Evolutionary conservation across 2,113 vertebrate genomes (phyloP).

Genomic region (Oplegnathus fasciatus): DNA sequence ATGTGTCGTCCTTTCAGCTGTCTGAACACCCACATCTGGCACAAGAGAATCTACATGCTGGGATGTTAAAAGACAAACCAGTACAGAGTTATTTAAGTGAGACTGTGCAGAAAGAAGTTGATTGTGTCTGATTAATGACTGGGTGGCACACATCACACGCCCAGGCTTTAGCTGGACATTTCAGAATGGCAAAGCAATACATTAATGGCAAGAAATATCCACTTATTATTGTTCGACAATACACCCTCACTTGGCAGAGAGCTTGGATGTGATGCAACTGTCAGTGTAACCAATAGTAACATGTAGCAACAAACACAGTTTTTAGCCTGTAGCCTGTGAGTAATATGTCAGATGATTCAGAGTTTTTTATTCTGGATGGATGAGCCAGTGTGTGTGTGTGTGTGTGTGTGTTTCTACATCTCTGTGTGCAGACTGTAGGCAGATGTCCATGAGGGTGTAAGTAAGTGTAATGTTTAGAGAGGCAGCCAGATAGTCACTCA

Average conservation of each 20-base stretch:
- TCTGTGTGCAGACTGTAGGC: slow-evolving; percentile 24
- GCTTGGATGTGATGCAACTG: slow-evolving; percentile 56
- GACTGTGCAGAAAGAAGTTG: not conserved
- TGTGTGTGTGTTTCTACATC: slow-evolving; percentile 19
- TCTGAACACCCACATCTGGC: slow-evolving; percentile 2
- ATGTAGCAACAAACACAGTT: slow-evolving; percentile 71
- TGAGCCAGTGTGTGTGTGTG: slow-evolving; percentile 22
- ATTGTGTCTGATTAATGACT: slow-evolving; percentile 24
- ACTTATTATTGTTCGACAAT: slow-evolving; percentile 42
- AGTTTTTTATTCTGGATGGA: slow-evolving; percentile 26
- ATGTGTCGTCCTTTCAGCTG: slow-evolving; percentile 7
- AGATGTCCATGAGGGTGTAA: slow-evolving; percentile 51
- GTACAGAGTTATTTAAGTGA: not conserved
- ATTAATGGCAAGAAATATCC: slow-evolving; percentile 29
- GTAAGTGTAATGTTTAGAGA: slow-evolving; percentile 42
- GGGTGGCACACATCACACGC: not conserved
- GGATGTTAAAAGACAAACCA: not conserved
- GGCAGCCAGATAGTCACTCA: slow-evolving; percentile 47
- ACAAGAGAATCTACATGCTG: not conserved
- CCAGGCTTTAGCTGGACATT: slow-evolving; percentile 19
- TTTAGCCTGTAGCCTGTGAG: slow-evolving; percentile 68
- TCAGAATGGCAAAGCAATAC: not conserved
- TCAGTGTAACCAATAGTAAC: slow-evolving; percentile 72
- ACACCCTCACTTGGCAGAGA: slow-evolving; percentile 45
- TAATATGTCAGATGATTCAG: slow-evolving; percentile 67